phyloP scores from a whole-genome alignment of 2,797 vertebrate species.

The Pyrocephalus nanus region DNA sequence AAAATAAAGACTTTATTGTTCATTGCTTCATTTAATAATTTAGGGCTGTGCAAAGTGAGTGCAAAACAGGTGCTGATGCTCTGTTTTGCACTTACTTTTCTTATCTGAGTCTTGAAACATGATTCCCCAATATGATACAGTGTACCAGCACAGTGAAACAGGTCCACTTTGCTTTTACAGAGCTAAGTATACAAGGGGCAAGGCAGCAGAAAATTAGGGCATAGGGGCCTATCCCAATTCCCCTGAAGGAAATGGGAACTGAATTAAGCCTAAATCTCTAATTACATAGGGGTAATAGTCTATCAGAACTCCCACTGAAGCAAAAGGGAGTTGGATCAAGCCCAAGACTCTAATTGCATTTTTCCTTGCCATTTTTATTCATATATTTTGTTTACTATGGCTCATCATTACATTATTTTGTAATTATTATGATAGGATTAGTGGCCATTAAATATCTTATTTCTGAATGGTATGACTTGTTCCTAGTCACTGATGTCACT shows the following conservation, averaged over 20 bases:
- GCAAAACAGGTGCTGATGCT: neutral
- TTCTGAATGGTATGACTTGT: conserved; percentile 20
- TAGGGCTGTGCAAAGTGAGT: neutral
- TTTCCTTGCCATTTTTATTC: conserved; percentile 49
- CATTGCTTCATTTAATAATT: neutral
- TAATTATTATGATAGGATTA: conserved; percentile 53
- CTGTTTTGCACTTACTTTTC: neutral
- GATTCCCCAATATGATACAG: neutral
- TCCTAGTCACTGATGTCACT: neutral
- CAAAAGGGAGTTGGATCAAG: conserved; percentile 63
- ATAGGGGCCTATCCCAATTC: conserved; percentile 19
- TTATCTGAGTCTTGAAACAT: neutral
- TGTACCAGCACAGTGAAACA: neutral
- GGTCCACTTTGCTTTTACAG: neutral
- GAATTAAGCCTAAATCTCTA: conserved; percentile 61
- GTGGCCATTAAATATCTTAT: conserved; percentile 33
- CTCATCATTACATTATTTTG: conserved; percentile 34
- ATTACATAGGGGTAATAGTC: conserved; percentile 70
- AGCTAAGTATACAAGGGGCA: neutral
- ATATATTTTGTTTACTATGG: conserved; percentile 57
- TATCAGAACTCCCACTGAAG: conserved; percentile 80
- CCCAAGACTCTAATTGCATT: conserved; percentile 50
- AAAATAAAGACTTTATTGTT: neutral
- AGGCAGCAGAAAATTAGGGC: conserved; percentile 37
- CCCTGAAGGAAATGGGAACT: conserved; percentile 76